Evolutionary conservation across 2,888 invertebrate species (phyloP), one percentile per base, ranked within the genome.

Genomic region (Eugnorisma glareosa): DNA sequence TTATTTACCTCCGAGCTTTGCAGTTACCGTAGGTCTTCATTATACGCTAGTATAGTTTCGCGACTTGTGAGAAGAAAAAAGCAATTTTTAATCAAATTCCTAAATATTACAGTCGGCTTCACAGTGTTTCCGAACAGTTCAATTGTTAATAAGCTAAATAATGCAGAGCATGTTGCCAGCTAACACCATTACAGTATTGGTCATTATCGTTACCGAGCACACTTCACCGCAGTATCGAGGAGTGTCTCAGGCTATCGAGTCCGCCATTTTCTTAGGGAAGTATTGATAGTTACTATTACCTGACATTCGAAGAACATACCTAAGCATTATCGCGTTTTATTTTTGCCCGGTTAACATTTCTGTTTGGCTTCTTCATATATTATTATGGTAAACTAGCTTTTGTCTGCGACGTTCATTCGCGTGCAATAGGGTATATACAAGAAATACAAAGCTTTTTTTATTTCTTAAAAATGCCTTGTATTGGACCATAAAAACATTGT

Each of bases 81-180:
- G 71, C 79, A 75, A 15, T 87, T 87, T 64, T 57, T 88, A 63
- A 81, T 81, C 5, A 79, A 84, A 37, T 86, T 73, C 68, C 61
- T 78, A 72, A 83, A 82, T 77, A 51, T 88, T 79, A 66, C 86
- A 24, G 63, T 74, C 1, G 81, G 83, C 15, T 89, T 86, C 71
- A 77, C 84, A 35, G 73, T 90, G 35, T 86, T 91, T 67, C 7
- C 31, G 54, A 90, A 75, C 86, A 13, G 69, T 81, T n/a, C 85
- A 89, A 21, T 82, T 89, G 37, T 75, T 92, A 61, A 82, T 91
- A 43, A 89, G 89, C 4, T 90, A 91, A 86, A 83, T 90, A 21
- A 85, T 91, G 71, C 84, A 88, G 69, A 85, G 89, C 1, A 80
- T 90, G 70, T 70, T 88, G 18, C 81, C 86, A 31, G 85, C 83